Evolutionary conservation across 1,140 invertebrate genomes (phyloP), one percentile per base, ranked within the genome.

Genomic region (Drosophila baimaii): DNA sequence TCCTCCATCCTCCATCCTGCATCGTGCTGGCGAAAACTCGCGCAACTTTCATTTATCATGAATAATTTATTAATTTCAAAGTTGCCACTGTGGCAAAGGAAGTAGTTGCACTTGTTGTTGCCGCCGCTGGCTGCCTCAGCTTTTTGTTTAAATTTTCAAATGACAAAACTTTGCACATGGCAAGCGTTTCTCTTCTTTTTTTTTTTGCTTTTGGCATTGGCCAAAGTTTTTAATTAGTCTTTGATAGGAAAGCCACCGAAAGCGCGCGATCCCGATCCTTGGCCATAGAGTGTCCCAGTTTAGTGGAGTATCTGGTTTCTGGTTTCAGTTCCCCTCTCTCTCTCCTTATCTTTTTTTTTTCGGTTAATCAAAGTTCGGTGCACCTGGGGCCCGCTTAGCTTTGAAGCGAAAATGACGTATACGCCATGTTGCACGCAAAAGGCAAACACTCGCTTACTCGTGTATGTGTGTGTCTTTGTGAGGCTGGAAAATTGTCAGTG

Each of bases 211-310:
- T 86, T 75, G n/a, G n/a, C n/a, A n/a, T 74, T 88, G 68, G 79
- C 69, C 43, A 89, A 88, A 88, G 84, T 88, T 88, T 88, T 88
- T 88, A 88, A 88, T 88, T 89, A 88, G 84, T 88, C 80, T 89
- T 84, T 89, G 84, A 88, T 89, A 84, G 84, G 77, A 88, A 89
- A 88, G 72, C 80, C 73, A 88, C 76, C 59, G 29, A 41, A 52
- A 46, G 17, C 21, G 12, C 15, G 39, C 41, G 23, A 49, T 74
- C 41, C 21, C 29, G 31, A 73, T 37, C 41, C 46, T 43, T 25
- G 12, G 7, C 35, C 19, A 56, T 51, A 54, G 10, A 31, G 43
- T 69, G 55, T 68, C 27, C 46, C 35, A 79, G 65, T 68, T 84
- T 64, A 61, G 58, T 46, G 61, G 57, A 75, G 62, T 78, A 27